Percentiles rank a stretch among this genome's conserved stretches.
phyloP scores from a whole-genome alignment of 2,888 invertebrate genomes.

The Ormyrus rosae region DNA sequence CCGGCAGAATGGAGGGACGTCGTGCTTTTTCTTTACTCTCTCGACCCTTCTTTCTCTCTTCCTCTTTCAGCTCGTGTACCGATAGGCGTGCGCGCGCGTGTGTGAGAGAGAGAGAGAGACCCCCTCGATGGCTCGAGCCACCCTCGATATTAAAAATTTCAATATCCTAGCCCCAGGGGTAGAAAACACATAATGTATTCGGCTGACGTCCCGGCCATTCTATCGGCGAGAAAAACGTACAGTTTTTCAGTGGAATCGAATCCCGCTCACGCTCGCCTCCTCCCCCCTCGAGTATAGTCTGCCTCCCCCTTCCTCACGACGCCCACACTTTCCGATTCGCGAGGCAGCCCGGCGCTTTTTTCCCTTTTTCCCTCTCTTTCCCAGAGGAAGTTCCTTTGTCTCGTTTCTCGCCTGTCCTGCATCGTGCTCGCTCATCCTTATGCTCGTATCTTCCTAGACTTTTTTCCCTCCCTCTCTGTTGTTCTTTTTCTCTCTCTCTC shows the following conservation, averaged over 20 bases:
- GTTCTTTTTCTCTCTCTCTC: slow-evolving; percentile 45
- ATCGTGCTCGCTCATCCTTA: slow-evolving; percentile 56
- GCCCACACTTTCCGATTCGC: slow-evolving; percentile 58
- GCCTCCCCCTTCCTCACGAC: slow-evolving; percentile 45
- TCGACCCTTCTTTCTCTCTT: slow-evolving; percentile 65
- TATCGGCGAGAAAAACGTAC: slow-evolving; percentile 76
- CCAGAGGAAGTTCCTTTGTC: slow-evolving; percentile 65
- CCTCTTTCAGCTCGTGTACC: slow-evolving; percentile 28
- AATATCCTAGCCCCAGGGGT: slow-evolving; percentile 76
- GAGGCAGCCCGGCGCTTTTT: slow-evolving; percentile 48
- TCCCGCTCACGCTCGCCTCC: slow-evolving; percentile 65
- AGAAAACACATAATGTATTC: slow-evolving; percentile 76
- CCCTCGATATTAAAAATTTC: slow-evolving; percentile 76
- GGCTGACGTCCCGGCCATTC: slow-evolving; percentile 76
- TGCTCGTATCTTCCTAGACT: slow-evolving; percentile 40
- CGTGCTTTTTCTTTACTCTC: slow-evolving; percentile 60
- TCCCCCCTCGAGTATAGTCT: slow-evolving; percentile 20
- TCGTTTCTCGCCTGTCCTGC: slow-evolving; percentile 62
- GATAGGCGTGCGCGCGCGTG: slow-evolving; percentile 11
- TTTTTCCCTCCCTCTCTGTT: slow-evolving; percentile 46
- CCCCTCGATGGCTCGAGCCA: slow-evolving; percentile 61
- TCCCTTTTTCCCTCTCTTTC: slow-evolving; percentile 51
- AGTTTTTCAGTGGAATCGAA: slow-evolving; percentile 75
- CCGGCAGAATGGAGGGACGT: slow-evolving; percentile 63
- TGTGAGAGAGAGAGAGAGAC: slow-evolving; percentile 55